A percentile compares a stretch with the other conserved stretches of the same genome.
Conservation (phyloP, 2,797 vertebrate species). For the Taeniopygia guttata region DNA sequence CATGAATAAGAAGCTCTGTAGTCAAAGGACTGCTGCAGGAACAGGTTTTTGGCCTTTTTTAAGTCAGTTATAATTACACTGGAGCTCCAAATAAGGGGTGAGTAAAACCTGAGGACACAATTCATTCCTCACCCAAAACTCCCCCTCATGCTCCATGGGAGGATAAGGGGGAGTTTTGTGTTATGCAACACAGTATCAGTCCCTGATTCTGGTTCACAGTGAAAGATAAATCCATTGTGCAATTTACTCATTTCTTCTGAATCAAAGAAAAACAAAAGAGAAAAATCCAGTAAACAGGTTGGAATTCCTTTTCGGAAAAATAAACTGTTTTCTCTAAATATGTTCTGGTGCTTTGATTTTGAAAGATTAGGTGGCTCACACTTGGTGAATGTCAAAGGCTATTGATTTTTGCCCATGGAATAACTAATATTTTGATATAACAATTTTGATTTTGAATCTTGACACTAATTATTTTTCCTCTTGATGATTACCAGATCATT, state of each 20-base stretch:
- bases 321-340: neutral
- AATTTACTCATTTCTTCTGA: neutral
- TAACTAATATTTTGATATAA: neutral
- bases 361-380: neutral
- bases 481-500: neutral
- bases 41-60: conserved; percentile 27
- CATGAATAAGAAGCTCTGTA: conserved; percentile 44
- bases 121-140: conserved; percentile 4
- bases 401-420: neutral
- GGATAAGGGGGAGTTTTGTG: neutral
- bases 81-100: conserved; percentile 15
- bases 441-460: neutral
- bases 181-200: neutral
- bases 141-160: neutral
- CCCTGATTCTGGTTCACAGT: neutral
- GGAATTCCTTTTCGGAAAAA: neutral
- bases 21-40: conserved; percentile 33
- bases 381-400: neutral
- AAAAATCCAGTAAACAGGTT: neutral
- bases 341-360: neutral
- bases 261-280: neutral
- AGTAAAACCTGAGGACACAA: conserved; percentile 32
- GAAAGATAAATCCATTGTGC: neutral
- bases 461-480: neutral
- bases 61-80: conserved; percentile 30